A percentile compares a stretch with the other conserved stretches of the same genome.
These are phyloP conservation scores for Antheraea pernyi DNA, from an alignment of 1,140 invertebrate genomes.

Conservation along the genomic window DNA sequence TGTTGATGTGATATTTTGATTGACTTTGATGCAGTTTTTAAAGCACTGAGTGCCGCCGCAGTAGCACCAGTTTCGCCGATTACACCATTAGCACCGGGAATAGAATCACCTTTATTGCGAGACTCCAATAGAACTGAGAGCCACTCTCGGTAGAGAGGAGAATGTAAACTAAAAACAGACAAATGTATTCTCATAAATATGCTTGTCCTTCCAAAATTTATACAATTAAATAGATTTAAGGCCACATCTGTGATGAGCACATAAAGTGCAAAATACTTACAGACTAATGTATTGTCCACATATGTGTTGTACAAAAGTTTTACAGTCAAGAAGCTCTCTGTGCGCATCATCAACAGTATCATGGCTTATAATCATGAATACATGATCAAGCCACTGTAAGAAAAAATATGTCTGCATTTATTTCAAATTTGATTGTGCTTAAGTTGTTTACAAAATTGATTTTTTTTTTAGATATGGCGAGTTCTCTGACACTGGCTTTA, in stretches of 20 bases:
- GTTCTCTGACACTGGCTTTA: no score
- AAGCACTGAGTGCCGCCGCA: conserved; percentile 53
- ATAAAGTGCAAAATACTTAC: conserved; percentile 41
- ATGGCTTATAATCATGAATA: conserved; percentile 63
- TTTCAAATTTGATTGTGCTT: neutral
- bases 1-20: conserved; percentile 57
- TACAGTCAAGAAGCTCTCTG: conserved; percentile 62
- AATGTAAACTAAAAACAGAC: conserved; percentile 53
- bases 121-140: conserved; percentile 58
- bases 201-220: no score
- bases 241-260: no score
- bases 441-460: no score
- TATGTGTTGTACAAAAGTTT: conserved; percentile 68
- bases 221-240: no score
- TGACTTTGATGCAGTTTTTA: conserved; percentile 57
- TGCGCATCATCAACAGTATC: conserved; percentile 60
- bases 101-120: conserved; percentile 61
- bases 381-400: conserved; percentile 64
- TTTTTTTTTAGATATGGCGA: neutral
- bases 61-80: conserved; percentile 71
- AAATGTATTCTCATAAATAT: no score
- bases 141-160: conserved; percentile 60
- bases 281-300: conserved; percentile 70
- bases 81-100: conserved; percentile 66
- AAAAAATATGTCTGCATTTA: neutral